Evolutionary conservation across 2,113 vertebrate species (phyloP).

Genomic region (Trematomus loennbergii): DNA sequence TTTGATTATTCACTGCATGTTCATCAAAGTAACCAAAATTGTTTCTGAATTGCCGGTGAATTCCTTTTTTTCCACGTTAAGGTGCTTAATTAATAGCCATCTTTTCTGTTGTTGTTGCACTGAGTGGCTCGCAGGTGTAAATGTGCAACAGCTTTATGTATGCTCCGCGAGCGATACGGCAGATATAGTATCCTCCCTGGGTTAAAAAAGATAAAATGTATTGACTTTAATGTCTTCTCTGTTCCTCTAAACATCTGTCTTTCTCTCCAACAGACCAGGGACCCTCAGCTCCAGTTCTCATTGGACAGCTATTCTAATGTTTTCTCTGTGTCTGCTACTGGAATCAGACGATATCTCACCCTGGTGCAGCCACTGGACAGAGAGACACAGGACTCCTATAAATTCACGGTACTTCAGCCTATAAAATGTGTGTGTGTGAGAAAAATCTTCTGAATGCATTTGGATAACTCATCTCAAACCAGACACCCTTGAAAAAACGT

Average conservation of each 20-base stretch:
- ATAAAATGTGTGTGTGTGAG: not conserved
- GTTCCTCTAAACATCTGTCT: slow-evolving; percentile 15
- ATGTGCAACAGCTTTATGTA: not conserved
- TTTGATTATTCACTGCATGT: not conserved
- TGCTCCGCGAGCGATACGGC: not conserved
- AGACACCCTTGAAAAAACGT: not conserved
- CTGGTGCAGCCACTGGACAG: slow-evolving; percentile 93
- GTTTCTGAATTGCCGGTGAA: not conserved
- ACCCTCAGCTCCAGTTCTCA: slow-evolving; percentile 91
- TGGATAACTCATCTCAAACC: slow-evolving; percentile 30
- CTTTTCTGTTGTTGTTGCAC: not conserved
- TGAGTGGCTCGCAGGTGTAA: not conserved
- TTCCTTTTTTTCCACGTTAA: not conserved
- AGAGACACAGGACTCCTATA: slow-evolving; percentile 91
- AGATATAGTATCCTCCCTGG: not conserved
- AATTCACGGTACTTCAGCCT: slow-evolving; percentile 86
- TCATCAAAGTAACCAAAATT: not conserved
- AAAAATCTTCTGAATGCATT: slow-evolving; percentile 29
- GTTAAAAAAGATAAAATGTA: not conserved
- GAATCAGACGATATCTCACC: slow-evolving; percentile 92
- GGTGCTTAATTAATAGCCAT: not conserved
- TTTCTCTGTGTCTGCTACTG: slow-evolving; percentile 89
- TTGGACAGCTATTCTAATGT: slow-evolving; percentile 88
- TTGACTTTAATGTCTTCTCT: not conserved
- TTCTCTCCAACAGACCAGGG: slow-evolving; percentile 86